Base-by-base conservation (phyloP, 2,888 invertebrate species). In the Lasius platythorax region DNA sequence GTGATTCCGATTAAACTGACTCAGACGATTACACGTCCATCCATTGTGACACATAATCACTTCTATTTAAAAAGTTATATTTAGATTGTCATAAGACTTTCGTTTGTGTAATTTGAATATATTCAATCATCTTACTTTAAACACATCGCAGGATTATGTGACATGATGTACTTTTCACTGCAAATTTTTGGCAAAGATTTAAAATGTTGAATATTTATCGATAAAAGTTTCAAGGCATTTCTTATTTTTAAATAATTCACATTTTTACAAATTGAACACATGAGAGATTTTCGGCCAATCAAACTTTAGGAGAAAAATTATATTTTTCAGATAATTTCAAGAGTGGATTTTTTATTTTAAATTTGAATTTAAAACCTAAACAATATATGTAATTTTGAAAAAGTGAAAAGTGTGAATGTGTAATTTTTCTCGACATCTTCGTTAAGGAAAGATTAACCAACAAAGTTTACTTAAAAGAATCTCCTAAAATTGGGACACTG, bases 1-100 rank as follows among this genome's bases (percentile, higher is more conserved):
- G 89, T 89, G 82, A 87, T 72, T 56, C 33, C 53, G 28, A 74
- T 87, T 87, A 86, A 82, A 68, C 68, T 28, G 28, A 58, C 37
- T 61, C 53, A 46, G 73, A 61, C 30, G 43, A 53, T 78, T 56
- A n/a, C 53, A 30, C 33, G n/a, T 50, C 46, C 73, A 46, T 72
- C 30, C 40, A 30, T 61, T 2, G 79, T 73, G 33, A 61, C 40
- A 70, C 6, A 61, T 12, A 40, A 33, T 23, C 46, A 33, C 23
- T 46, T 12, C 3, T 12, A 2, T 61, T 46, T 46, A 58, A 46
- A 61, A 46, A 43, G 23, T n/a, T 33, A 33, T 79, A 61, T 30
- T 15, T 18, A 30, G 3, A 9, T 70, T 9, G 30, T 56, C 9
- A 1, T n/a, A 40, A n/a, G 28, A 9, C 4, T n/a, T 33, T 37